Evolutionary conservation across 2,797 vertebrate species (phyloP), one percentile per base, ranked within the genome.

Genomic region (Lutjanus campechanus): DNA sequence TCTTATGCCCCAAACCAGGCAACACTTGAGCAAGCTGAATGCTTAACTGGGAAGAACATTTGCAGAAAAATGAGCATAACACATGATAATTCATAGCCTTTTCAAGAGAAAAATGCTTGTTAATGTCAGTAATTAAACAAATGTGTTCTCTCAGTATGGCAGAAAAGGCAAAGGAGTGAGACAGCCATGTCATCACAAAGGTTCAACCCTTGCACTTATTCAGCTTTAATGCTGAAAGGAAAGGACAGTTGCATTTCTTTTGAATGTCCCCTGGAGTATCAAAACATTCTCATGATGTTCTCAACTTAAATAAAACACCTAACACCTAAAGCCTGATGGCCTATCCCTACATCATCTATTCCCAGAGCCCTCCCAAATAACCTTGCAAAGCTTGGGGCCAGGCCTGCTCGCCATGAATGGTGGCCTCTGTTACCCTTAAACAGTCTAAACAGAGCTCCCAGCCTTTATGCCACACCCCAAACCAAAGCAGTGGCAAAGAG

Each of bases 371-470:
- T 49, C 10, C 41, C 68, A 70, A 62, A 8, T 36, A 78, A 43
- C 1, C 50, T 60, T 7, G 51, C 22, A 82, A 65, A 76, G 62
- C 49, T 56, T 47, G 36, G 63, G 74, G 25, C 61, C 66, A 44
- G 74, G 29, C 46, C 19, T 3, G 1, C 50, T 69, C 43, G 2
- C 44, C 43, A 90, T 94, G 92, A 95, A 93, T 92, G 86, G 40
- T 78, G 87, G 63, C 67, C 91, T 94, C 85, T 93, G 92, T 94
- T 91, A 76, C 53, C 62, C 78, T 89, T 80, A 88, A 88, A 86
- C 68, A 70, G 81, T 88, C 64, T 74, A 90, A 92, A 91, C 88
- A 90, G 63, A 88, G 77, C 85, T 81, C 65, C 53, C 55, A 53
- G 79, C 72, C 47, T 81, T 76, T 2, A 81, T 40, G 43, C 84